phyloP scores from a whole-genome alignment of 2,797 vertebrate species.

The Danionella dracula region DNA sequence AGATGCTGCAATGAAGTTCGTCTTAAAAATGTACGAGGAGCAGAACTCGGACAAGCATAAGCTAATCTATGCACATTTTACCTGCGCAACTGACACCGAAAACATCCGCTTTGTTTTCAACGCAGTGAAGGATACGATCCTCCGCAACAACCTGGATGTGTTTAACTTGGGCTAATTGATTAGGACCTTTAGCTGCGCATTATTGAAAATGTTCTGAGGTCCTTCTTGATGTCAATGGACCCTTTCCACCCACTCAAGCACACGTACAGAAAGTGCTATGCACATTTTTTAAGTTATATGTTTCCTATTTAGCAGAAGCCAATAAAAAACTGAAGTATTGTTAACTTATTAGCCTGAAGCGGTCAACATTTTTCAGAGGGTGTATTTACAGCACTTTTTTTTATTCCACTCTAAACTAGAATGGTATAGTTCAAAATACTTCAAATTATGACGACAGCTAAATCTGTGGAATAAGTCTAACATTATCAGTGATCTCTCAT shows the following conservation, averaged over 20 bases:
- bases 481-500: background rate
- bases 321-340: no score
- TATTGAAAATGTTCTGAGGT: background rate
- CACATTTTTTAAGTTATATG: no score
- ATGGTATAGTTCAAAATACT: no score
- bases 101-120: slow-evolving; percentile 80
- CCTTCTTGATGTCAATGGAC: background rate
- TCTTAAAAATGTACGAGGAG: slow-evolving; percentile 73
- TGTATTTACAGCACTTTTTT: no score
- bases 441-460: no score
- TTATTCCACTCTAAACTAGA: no score
- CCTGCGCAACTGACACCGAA: slow-evolving; percentile 83
- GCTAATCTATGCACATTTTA: slow-evolving; percentile 78
- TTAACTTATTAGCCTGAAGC: no score
- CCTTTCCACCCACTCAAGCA: background rate
- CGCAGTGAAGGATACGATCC: slow-evolving; percentile 77
- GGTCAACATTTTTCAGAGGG: background rate
- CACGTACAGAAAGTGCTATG: no score
- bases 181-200: background rate
- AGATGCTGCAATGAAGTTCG: slow-evolving; percentile 72
- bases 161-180: slow-evolving; percentile 61
- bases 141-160: slow-evolving; percentile 65
- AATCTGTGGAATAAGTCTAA: background rate
- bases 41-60: slow-evolving; percentile 68
- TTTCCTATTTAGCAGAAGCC: no score